Evolutionary conservation across 37 sponge, comb jelly and placozoan species (phyloP).

Genomic region (Hormiphora californensis): DNA sequence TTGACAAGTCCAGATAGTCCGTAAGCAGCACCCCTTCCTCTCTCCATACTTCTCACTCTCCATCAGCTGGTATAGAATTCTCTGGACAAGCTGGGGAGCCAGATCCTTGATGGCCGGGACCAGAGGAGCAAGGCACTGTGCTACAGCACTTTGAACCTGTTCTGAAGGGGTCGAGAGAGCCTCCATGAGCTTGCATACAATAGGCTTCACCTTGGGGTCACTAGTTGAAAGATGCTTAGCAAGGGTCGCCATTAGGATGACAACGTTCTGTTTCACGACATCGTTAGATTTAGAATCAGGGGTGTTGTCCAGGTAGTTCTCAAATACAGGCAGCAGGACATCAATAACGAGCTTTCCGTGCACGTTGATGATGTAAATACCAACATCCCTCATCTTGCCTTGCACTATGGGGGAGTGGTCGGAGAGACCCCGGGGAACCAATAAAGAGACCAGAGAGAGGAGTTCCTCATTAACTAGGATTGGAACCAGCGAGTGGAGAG

Average conservation of each 20-base stretch:
- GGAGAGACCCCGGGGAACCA: constrained; percentile 66
- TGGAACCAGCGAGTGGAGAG: constrained; percentile 61
- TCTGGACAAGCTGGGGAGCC: constrained; percentile 66
- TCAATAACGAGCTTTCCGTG: constrained; percentile 75
- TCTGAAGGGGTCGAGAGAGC: constrained; percentile 95
- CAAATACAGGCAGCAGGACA: constrained; percentile 74
- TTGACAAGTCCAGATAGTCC: constrained; percentile 97
- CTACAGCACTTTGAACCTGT: constrained; percentile 88
- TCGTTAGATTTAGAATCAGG: constrained; percentile 67
- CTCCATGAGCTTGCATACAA: constrained; percentile 71
- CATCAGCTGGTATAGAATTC: constrained; percentile 80
- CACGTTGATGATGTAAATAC: constrained; percentile 60
- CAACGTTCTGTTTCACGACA: constrained; percentile 68
- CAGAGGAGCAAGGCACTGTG: constrained; percentile 83
- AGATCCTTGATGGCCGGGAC: constrained; percentile 66
- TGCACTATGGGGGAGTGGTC: constrained; percentile 66
- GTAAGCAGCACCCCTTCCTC: constrained; percentile 91
- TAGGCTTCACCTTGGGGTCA: constrained; percentile 79
- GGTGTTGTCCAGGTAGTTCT: constrained; percentile 63
- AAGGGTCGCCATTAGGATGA: constrained; percentile 92
- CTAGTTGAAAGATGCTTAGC: constrained; percentile 85
- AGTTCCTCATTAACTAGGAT: constrained; percentile 51
- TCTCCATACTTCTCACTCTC: constrained; percentile 75
- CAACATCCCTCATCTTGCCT: constrained; percentile 65
- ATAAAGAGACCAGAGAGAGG: constrained; percentile 61